Evolutionary conservation across 2,888 invertebrate species (phyloP).

Genomic region (Omphaloscelis lunosa): DNA sequence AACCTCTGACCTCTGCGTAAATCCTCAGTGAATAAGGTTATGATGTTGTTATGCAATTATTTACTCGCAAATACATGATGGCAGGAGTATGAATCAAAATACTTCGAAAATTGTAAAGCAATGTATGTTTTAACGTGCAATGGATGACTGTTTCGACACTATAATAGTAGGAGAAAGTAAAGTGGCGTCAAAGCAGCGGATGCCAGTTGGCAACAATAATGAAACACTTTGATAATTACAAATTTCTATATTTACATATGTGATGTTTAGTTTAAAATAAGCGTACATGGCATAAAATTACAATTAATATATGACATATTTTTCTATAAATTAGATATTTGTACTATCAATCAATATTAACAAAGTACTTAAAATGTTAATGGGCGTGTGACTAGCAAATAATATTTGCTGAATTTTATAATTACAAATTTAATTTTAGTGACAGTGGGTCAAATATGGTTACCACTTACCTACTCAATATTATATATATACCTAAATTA

Average conservation of each 20-base stretch:
- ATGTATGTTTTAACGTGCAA: neutral
- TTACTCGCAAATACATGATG: neutral
- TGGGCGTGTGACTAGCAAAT: constrained; percentile 90
- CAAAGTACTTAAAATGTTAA: constrained; percentile 88
- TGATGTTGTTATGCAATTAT: too few species aligned
- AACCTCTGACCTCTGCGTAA: neutral
- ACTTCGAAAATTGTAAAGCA: neutral
- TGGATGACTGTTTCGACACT: neutral
- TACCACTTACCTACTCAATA: constrained; percentile 77
- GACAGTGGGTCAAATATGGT: constrained; percentile 87
- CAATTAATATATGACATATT: constrained; percentile 89
- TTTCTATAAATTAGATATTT: constrained; percentile 90
- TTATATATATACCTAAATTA: constrained; percentile 82
- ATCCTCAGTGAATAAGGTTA: neutral
- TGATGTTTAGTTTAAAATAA: constrained; percentile 91
- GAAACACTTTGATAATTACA: constrained; percentile 83
- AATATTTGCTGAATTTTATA: constrained; percentile 85
- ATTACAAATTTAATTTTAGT: constrained; percentile 82
- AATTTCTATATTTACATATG: constrained; percentile 90
- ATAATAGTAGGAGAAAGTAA: constrained; percentile 34
- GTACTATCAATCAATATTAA: constrained; percentile 90
- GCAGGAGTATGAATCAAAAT: neutral
- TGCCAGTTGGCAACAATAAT: constrained; percentile 65
- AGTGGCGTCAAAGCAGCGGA: neutral
- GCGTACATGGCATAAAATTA: constrained; percentile 91